Conservation (phyloP, 2,888 invertebrate genomes). For the Eupithecia tripunctaria region DNA sequence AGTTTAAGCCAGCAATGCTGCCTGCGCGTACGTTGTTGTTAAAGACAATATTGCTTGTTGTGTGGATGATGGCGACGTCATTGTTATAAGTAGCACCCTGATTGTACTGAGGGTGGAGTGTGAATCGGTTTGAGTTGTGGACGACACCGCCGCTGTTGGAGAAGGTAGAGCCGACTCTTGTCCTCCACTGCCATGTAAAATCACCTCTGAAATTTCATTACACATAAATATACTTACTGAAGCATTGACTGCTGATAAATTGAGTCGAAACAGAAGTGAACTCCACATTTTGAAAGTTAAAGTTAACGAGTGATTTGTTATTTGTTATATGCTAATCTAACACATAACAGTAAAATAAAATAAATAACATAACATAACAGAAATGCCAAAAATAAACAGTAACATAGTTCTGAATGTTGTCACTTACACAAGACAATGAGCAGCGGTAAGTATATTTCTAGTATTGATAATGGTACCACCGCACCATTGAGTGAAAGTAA, state of each 20-base stretch:
- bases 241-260: neutral
- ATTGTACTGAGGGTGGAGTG: constrained; percentile 62
- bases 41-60: constrained; percentile 38
- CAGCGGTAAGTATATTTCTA: constrained; percentile 52
- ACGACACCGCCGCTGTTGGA: constrained; percentile 60
- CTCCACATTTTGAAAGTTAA: neutral
- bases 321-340: neutral
- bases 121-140: constrained; percentile 37
- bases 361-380: neutral
- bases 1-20: constrained; percentile 51
- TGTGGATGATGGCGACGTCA: constrained; percentile 56
- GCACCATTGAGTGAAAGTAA: constrained; percentile 48
- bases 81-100: constrained; percentile 44
- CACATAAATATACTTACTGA: neutral
- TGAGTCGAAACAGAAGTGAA: neutral
- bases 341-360: neutral
- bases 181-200: constrained; percentile 50
- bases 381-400: neutral
- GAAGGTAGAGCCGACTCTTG: constrained; percentile 58
- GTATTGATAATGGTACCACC: constrained; percentile 54
- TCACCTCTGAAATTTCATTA: constrained; percentile 43
- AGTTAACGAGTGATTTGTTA: neutral
- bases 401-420: neutral
- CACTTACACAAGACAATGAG: constrained; percentile 55
- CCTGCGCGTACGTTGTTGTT: constrained; percentile 35